Conservation (phyloP, 64 coral and sea anemone species). For the Montipora sp. region DNA sequence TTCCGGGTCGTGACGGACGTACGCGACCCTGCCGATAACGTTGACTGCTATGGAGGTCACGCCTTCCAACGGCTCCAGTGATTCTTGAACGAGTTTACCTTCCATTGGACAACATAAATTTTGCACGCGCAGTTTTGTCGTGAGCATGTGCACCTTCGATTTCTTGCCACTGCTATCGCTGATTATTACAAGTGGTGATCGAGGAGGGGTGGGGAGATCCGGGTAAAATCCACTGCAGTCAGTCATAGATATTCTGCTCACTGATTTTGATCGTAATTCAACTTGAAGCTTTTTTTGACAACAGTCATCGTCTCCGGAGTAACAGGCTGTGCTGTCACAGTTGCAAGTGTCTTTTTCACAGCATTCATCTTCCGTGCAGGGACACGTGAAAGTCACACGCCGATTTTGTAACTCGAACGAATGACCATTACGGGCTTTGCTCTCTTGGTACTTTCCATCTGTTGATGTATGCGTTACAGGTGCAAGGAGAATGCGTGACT, state of each 20-base stretch:
- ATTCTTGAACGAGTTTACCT: constrained; percentile 78
- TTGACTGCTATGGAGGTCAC: constrained; percentile 83
- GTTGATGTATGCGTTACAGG: neutral
- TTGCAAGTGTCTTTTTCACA: neutral
- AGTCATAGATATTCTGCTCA: constrained; percentile 22
- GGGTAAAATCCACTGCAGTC: constrained; percentile 34
- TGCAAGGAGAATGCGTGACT: neutral
- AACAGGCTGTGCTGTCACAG: neutral
- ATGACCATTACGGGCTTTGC: neutral
- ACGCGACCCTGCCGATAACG: constrained; percentile 90
- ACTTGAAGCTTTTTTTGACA: neutral
- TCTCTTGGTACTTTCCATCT: neutral
- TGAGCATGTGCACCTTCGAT: constrained; percentile 12
- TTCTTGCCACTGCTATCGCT: neutral
- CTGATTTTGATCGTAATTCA: neutral
- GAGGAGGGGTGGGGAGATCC: neutral
- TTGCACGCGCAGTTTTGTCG: constrained; percentile 95
- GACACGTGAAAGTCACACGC: neutral
- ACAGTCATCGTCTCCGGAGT: neutral
- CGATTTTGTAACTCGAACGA: neutral
- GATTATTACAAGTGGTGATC: neutral
- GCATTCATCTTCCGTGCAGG: neutral
- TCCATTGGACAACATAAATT: constrained; percentile 98
- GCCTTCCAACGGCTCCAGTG: constrained; percentile 73
- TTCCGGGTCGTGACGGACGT: constrained; percentile 87